Evolutionary conservation across 2,113 vertebrate species (phyloP).

Genomic region (Athene cunicularia): DNA sequence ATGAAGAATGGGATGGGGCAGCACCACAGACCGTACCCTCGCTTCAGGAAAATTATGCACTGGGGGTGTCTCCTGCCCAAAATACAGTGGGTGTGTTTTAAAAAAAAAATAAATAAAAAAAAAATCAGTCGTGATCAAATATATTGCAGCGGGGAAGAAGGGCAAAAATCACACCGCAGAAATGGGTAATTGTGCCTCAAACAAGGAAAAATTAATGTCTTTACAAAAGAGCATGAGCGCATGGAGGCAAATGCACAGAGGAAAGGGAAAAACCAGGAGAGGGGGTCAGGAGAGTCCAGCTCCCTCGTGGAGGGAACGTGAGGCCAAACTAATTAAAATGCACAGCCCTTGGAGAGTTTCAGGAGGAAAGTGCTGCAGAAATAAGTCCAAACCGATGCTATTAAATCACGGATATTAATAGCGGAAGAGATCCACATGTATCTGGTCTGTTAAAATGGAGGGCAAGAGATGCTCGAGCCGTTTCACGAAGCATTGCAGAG

Average conservation of each 20-base stretch:
- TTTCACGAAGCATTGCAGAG: background rate
- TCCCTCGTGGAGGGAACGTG: background rate
- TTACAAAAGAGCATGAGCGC: too few relatives aligned
- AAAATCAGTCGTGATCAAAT: background rate
- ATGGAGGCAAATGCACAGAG: background rate
- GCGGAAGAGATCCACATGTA: background rate
- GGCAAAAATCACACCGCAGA: background rate
- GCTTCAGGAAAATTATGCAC: background rate
- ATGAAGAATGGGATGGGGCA: background rate
- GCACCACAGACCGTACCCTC: background rate
- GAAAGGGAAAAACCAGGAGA: background rate
- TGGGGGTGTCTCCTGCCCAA: background rate
- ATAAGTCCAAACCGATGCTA: background rate
- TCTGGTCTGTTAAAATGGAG: background rate
- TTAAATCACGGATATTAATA: background rate
- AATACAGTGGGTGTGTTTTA: background rate
- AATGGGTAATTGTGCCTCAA: background rate
- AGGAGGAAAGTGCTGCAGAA: background rate
- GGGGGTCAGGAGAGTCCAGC: background rate
- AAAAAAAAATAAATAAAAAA: background rate
- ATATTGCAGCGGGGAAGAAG: background rate
- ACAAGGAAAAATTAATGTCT: background rate
- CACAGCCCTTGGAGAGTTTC: background rate
- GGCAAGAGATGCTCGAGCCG: background rate
- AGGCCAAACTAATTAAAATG: constrained; percentile 25